These are phyloP conservation scores for Hemaris fuciformis DNA, from an alignment of 2,888 invertebrate genomes.

Conservation along the genomic window DNA sequence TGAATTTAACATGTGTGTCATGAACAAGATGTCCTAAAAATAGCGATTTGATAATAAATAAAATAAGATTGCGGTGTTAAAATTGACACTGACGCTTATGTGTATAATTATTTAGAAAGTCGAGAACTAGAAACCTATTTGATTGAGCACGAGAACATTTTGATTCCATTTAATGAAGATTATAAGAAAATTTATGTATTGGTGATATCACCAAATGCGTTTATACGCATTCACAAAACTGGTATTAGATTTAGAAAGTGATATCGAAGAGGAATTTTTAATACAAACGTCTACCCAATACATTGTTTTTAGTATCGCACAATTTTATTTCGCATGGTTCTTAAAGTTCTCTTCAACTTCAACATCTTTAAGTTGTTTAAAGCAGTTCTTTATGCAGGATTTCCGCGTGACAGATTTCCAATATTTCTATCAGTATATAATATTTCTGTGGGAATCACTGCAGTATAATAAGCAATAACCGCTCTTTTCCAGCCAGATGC, in stretches of 20 bases:
- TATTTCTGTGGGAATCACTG: neutral
- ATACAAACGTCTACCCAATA: neutral
- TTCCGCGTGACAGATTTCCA: neutral
- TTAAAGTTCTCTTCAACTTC: neutral
- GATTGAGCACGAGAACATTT: neutral
- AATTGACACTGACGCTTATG: neutral
- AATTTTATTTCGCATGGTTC: neutral
- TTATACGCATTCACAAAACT: conserved; percentile 8
- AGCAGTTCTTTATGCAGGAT: neutral
- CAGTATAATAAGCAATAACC: neutral
- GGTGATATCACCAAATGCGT: too few relatives aligned
- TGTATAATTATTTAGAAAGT: neutral
- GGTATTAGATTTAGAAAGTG: conserved; percentile 17
- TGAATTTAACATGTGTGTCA: neutral
- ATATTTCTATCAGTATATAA: neutral
- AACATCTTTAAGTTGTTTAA: neutral
- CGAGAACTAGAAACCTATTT: neutral
- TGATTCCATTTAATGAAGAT: neutral
- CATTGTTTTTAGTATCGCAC: neutral
- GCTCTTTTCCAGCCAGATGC: neutral
- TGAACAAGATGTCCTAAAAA: neutral
- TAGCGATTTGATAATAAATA: neutral
- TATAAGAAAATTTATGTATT: conserved; percentile 13
- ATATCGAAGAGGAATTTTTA: neutral
- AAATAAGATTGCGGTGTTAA: neutral